These are phyloP conservation scores for Candidula unifasciata DNA, from an alignment of 2,888 invertebrate genomes.

Conservation along the genomic window DNA sequence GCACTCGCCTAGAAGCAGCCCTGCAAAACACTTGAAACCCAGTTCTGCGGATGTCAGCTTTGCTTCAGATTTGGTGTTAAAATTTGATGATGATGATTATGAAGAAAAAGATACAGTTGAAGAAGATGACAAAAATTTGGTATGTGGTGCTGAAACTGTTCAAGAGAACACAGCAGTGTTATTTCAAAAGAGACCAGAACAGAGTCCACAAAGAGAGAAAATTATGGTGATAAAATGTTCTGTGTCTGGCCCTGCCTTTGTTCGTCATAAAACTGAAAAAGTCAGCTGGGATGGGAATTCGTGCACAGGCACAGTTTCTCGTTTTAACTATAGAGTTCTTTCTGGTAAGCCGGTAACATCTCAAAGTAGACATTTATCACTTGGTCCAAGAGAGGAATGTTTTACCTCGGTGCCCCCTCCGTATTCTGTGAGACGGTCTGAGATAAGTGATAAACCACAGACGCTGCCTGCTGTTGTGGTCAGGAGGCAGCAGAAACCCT, in stretches of 20 bases:
- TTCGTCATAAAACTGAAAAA: constrained; percentile 16
- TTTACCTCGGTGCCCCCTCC: neutral
- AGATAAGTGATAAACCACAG: neutral
- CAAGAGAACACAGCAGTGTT: neutral
- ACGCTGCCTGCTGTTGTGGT: constrained; percentile 13
- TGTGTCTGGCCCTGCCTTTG: constrained; percentile 21
- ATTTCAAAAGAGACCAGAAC: neutral
- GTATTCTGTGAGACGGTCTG: neutral
- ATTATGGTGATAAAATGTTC: neutral
- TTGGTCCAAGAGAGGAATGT: neutral
- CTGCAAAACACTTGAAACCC: neutral
- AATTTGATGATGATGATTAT: constrained; percentile 4
- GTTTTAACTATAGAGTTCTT: constrained; percentile 44
- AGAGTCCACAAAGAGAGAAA: neutral
- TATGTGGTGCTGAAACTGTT: neutral
- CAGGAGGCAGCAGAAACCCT: constrained; percentile 19
- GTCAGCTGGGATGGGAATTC: constrained; percentile 13
- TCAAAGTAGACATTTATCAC: constrained; percentile 6
- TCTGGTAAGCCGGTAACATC: neutral
- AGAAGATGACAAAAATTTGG: neutral
- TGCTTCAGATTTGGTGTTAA: constrained; percentile 36
- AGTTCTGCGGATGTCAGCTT: constrained; percentile 6
- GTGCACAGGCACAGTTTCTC: neutral
- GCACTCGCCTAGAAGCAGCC: neutral
- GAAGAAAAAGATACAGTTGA: neutral